Evolutionary conservation across 2,113 vertebrate genomes (phyloP), one percentile per base, ranked within the genome.

Genomic region (Oryzias javanicus): DNA sequence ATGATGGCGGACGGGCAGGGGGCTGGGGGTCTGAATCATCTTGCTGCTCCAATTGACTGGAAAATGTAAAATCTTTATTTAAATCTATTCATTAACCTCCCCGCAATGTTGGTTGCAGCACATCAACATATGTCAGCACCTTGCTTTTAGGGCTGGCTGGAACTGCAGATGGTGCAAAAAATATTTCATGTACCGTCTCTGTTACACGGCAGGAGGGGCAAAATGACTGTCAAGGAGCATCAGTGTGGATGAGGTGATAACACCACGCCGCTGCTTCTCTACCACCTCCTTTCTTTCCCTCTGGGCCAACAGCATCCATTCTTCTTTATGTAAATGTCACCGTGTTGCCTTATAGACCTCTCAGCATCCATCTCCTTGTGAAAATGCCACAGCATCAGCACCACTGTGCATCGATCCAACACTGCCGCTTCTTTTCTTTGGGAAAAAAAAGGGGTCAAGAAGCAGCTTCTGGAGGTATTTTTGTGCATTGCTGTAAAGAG

Each of bases 271-370:
- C 60, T 22, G 40, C 47, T 64, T 47, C 25, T 49, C 20, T 64
- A 35, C 53, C 55, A 45, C 62, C 48, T 46, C 51, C 45, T 57
- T 62, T 65, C 19, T 29, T 44, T 40, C 59, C 57, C 68, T 42
- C 19, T 44, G 61, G 61, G 53, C 67, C 40, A 47, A 57, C 51
- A 52, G 54, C 60, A 67, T 68, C 64, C 64, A 69, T 70, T 76
- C 66, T 53, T 66, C 63, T 76, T 68, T 78, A 83, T 87, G 82
- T 80, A 81, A 88, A 85, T 87, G 83, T 72, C 81, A 79, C 60
- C 53, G 15, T 51, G 67, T 57, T 78, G 58, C 79, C 79, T 84
- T 50, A 51, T 47, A 29, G 77, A 82, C 79, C 75, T 65, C 42
- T 49, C 70, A 63, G 56, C 84, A 86, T 86, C 78, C 76, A 76